These are phyloP conservation scores for Bathynomus jamesi DNA, from an alignment of 1,140 invertebrate genomes.

Conservation along the genomic window DNA sequence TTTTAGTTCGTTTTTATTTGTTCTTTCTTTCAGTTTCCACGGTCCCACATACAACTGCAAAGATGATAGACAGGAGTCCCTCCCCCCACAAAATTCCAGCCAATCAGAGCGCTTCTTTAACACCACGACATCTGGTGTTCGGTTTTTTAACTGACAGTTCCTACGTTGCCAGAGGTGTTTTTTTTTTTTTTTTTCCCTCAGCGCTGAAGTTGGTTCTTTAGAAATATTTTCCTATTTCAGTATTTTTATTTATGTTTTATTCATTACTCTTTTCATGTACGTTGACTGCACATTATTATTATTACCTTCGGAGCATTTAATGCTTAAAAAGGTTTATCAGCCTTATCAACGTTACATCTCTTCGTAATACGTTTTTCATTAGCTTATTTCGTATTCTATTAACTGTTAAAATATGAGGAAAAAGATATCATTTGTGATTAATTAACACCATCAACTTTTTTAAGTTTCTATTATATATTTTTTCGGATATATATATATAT, in stretches of 20 bases:
- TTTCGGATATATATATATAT: too few relatives aligned
- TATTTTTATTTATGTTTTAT: constrained; percentile 1
- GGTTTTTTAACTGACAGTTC: background rate
- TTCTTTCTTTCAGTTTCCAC: background rate
- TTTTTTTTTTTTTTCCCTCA: background rate
- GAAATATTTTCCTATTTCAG: background rate
- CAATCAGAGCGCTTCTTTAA: background rate
- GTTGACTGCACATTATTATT: too few relatives aligned
- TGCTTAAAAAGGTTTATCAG: too few relatives aligned
- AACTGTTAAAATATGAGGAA: too few relatives aligned
- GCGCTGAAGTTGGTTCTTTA: background rate
- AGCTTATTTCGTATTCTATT: too few relatives aligned
- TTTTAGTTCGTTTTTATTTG: background rate
- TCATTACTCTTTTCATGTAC: too few relatives aligned
- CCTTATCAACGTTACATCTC: too few relatives aligned
- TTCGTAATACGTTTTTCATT: too few relatives aligned
- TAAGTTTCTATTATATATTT: too few relatives aligned
- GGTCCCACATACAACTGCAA: background rate
- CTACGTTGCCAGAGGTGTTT: background rate
- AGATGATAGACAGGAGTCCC: background rate
- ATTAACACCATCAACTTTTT: too few relatives aligned
- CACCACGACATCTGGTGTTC: background rate
- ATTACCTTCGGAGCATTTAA: too few relatives aligned
- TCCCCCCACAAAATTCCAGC: background rate
- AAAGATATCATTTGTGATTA: too few relatives aligned